These are phyloP conservation scores for Rattus rattus DNA, from an alignment of 2,113 vertebrate genomes.

Conservation along the genomic window DNA sequence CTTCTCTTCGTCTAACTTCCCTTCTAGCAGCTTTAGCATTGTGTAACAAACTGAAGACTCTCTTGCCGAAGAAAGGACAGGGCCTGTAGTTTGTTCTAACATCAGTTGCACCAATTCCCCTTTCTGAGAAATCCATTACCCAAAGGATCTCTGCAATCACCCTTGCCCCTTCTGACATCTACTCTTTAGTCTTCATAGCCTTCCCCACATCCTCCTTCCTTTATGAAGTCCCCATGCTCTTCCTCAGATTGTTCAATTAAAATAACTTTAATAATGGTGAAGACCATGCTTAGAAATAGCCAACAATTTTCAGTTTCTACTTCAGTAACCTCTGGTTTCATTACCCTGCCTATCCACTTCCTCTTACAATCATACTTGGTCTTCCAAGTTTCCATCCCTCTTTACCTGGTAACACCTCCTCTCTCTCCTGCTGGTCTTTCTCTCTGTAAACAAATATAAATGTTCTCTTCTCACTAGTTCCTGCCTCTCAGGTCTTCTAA, in stretches of 20 bases:
- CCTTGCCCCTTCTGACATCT: neutral
- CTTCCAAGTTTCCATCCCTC: too few relatives aligned
- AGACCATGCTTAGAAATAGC: fast-evolving
- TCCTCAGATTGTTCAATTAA: neutral
- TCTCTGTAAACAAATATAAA: neutral
- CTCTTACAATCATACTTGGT: neutral
- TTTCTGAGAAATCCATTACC: neutral
- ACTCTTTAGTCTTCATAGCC: fast-evolving
- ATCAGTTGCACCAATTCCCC: neutral
- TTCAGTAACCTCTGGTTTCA: neutral
- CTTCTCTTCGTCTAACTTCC: too few relatives aligned
- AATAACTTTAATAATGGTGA: neutral
- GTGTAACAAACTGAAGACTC: neutral
- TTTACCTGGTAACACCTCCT: neutral
- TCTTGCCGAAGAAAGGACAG: neutral
- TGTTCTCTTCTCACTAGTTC: neutral
- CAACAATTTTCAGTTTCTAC: neutral
- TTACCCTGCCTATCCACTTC: fast-evolving
- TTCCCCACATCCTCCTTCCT: neutral
- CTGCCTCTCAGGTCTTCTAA: neutral
- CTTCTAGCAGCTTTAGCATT: neutral
- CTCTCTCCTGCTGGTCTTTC: neutral
- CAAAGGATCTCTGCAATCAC: neutral
- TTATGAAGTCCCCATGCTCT: fast-evolving
- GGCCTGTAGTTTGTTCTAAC: neutral